Conservation (phyloP, 2,888 invertebrate genomes). For the Meta bourneti region DNA sequence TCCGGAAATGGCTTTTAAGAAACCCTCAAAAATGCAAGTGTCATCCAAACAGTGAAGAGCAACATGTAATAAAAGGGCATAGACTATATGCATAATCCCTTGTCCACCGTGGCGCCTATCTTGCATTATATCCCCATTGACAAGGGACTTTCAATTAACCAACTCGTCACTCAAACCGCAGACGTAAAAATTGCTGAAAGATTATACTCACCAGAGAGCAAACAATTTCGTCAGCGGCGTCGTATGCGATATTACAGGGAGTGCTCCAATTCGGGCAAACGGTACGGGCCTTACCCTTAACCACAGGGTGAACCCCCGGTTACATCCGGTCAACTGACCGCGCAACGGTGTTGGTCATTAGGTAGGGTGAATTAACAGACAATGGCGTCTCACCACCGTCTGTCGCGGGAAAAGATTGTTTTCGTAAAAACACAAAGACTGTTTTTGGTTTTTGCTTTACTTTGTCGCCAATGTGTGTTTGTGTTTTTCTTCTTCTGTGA, state of each 20-base stretch:
- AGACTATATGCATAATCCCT: neutral
- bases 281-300: constrained; percentile 49
- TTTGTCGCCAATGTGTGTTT: constrained; percentile 18
- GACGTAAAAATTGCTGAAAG: constrained; percentile 1
- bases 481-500: neutral
- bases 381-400: constrained; percentile 34
- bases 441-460: neutral
- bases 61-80: too few species aligned
- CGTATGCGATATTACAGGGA: constrained; percentile 37
- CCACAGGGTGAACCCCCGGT: constrained; percentile 33
- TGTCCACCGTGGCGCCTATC: neutral
- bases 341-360: constrained; percentile 58
- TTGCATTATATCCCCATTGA: neutral
- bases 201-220: constrained; percentile 28
- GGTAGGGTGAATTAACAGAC: constrained; percentile 10
- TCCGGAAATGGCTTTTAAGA: too few species aligned
- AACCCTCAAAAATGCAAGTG: too few species aligned
- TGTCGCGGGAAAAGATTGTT: constrained; percentile 39
- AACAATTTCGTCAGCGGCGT: constrained; percentile 1
- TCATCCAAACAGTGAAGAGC: too few species aligned
- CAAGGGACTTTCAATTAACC: constrained; percentile 2
- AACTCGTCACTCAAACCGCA: constrained; percentile 36
- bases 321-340: constrained; percentile 63
- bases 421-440: constrained; percentile 39
- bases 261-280: constrained; percentile 30